Evolutionary conservation across 2,797 vertebrate genomes (phyloP), one percentile per base, ranked within the genome.

Genomic region (Odontamblyopus rebecca): DNA sequence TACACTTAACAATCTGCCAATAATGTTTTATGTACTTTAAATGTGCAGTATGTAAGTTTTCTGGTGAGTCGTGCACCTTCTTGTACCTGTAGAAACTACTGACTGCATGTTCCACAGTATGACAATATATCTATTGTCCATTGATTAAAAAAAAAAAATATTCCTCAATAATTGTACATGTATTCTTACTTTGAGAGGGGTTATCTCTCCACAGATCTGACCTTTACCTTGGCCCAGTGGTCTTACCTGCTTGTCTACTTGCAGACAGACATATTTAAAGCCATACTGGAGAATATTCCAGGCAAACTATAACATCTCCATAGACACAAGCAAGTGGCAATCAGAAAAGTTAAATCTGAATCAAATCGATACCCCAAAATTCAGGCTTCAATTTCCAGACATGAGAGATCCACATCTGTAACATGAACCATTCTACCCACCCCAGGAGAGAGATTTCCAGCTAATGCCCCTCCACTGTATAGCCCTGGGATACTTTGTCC

Each of bases 401-500:
- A 13, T 57, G 56, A 56, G 54, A 23, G 19, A 7, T 57, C 23
- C 56, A 60, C 57, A 56, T 56, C 54, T 56, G 54, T 57, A 57
- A 26, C 23, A 26, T 57, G 54, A 26, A 26, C 23, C 23, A 5
- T 26, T 57, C 74, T 32, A 74, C 75, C 18, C 29, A 26, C 64
- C 64, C 26, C 63, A 30, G 44, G 19, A 77, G 74, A 53, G 79
- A 76, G 73, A 86, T 83, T 80, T 77, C 71, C 75, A 59, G 66
- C 68, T 63, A 19, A 68, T 50, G 15, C 69, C 80, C 80, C 76
- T 38, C 72, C 27, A 79, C 81, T 19, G 50, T 12, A 66, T 19
- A 66, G 78, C 71, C 80, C 78, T 72, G 77, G 70, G 74, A 80
- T 75, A 79, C 67, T 61, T 73, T 72, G 84, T 74, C 83, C 83